Conservation (phyloP, 1,140 invertebrate genomes). For the Mamestra configurata region DNA sequence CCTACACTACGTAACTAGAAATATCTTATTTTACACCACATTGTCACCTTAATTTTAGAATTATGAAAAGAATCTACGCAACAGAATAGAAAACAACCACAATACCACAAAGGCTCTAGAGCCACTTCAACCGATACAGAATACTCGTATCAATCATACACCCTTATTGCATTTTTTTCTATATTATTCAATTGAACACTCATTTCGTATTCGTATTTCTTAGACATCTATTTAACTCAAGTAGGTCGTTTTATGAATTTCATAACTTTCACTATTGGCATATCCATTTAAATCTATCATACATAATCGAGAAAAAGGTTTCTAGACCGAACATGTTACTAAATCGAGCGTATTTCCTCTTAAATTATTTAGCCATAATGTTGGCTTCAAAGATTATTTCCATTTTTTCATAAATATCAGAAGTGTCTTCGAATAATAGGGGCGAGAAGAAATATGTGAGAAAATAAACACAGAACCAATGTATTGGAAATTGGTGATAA, state of each 20-base stretch:
- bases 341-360: neutral
- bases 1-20: too few species aligned
- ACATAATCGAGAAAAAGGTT: neutral
- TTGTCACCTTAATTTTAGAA: too few species aligned
- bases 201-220: slow-evolving; percentile 17
- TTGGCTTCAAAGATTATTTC: slow-evolving; percentile 7
- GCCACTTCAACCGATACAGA: too few species aligned
- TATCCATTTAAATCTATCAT: slow-evolving; percentile 6
- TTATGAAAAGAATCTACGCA: too few species aligned
- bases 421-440: slow-evolving; percentile 32
- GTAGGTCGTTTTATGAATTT: slow-evolving; percentile 20
- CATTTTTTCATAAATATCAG: slow-evolving; percentile 22
- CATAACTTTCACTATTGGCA: slow-evolving; percentile 4
- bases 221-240: neutral
- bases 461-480: slow-evolving; percentile 33
- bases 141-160: neutral
- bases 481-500: slow-evolving; percentile 37
- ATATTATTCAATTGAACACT: slow-evolving; percentile 14
- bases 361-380: slow-evolving; percentile 7
- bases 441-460: slow-evolving; percentile 10
- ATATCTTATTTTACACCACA: too few species aligned
- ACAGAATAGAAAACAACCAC: too few species aligned
- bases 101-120: too few species aligned
- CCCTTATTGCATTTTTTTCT: slow-evolving; percentile 3
- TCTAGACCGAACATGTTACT: neutral